Evolutionary conservation across 2,797 vertebrate species (phyloP), one percentile per base, ranked within the genome.

Genomic region (Oreortyx pictus): DNA sequence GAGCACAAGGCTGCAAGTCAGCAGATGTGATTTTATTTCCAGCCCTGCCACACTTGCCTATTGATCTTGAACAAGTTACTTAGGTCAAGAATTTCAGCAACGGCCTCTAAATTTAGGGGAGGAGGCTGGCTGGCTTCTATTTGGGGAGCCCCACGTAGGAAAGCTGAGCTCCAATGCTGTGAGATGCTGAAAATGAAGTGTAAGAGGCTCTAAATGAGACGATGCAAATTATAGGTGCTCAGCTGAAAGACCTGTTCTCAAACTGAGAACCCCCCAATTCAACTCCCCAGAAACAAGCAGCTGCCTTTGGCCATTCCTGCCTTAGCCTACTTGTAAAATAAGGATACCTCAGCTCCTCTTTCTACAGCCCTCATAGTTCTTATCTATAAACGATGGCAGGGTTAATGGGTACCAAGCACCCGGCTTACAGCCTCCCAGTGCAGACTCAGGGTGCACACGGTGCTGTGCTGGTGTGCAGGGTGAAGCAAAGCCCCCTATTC

Each of bases 31-130:
- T 79, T 86, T 92, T 96, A 88, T 75, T 85, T 82, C 65, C 73
- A 81, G 89, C 67, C 87, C 68, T 86, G 86, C 93, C 84, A 92
- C 78, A 85, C 72, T 92, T 62, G 80, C 94, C 84, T 74, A 92
- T 94, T 92, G 84, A 92, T 89, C 83, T 93, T 67, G 1, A 66
- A 95, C 94, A 95, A 94, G 90, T 94, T 94, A 79, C 89, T 93
- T 85, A 78, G 86, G 92, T 80, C 93, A 95, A 44, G 76, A 91
- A 89, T 82, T 91, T 94, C 80, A 82, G 92, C 92, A 86, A 92
- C 77, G 74, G 89, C 80, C 93, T 95, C 93, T 96, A 95, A 95
- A 95, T 96, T 96, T 94, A 95, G 92, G 93, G 92, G 92, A 96
- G 89, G 93, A 95, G 91, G 95, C 71, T 89, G 96, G 70, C 80